phyloP scores from a whole-genome alignment of 2,113 vertebrate species.

The Colossoma macropomum region DNA sequence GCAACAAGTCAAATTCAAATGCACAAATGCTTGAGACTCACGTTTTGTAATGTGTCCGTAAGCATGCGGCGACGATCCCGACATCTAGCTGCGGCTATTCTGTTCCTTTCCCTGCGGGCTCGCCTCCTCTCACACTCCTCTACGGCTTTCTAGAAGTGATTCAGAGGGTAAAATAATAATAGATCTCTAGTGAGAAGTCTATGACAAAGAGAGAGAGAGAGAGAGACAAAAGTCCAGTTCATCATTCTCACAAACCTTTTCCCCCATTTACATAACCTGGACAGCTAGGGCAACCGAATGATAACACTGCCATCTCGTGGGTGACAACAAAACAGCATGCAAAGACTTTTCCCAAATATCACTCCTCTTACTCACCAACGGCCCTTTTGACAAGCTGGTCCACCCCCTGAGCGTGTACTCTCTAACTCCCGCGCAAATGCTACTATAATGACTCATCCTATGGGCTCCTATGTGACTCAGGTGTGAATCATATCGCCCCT shows the following conservation, averaged over 20 bases:
- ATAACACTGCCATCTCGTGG: slow-evolving; percentile 56
- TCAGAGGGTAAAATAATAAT: slow-evolving; percentile 6
- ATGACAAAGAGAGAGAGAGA: slow-evolving; percentile 24
- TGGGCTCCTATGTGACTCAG: slow-evolving; percentile 47
- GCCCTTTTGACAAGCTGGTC: slow-evolving; percentile 19
- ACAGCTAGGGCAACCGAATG: background rate
- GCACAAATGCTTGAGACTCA: slow-evolving; percentile 55
- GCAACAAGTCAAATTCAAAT: background rate
- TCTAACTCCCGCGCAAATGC: slow-evolving; percentile 48
- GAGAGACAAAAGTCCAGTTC: slow-evolving; percentile 28
- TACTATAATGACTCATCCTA: slow-evolving; percentile 48
- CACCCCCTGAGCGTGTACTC: background rate
- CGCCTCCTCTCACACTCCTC: slow-evolving; percentile 77
- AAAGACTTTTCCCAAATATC: slow-evolving; percentile 12
- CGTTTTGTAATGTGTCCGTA: slow-evolving; percentile 75
- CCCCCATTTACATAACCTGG: slow-evolving; percentile 46
- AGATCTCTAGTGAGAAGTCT: slow-evolving; percentile 14
- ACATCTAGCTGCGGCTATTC: slow-evolving; percentile 79
- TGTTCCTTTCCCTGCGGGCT: slow-evolving; percentile 77
- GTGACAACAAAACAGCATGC: background rate
- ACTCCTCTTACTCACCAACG: slow-evolving; percentile 50
- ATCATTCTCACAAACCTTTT: slow-evolving; percentile 45
- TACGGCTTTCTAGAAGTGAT: slow-evolving; percentile 61
- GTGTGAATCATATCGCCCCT: slow-evolving; percentile 44
- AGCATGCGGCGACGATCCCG: slow-evolving; percentile 78